Evolutionary conservation across 2,888 invertebrate species (phyloP).

Genomic region (Synergus gifuensis): DNA sequence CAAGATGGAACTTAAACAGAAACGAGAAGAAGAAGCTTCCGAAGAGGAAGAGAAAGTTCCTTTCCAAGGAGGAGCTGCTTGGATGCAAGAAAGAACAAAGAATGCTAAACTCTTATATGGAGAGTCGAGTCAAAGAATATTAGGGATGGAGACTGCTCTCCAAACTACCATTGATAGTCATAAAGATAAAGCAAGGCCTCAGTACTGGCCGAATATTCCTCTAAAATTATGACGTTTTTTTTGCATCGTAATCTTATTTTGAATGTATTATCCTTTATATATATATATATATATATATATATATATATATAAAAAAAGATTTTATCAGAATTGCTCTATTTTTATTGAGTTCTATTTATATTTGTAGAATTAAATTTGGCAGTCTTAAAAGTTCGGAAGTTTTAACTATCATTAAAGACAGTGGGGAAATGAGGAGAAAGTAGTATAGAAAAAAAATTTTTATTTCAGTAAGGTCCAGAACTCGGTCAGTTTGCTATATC

Average conservation of each 20-base stretch:
- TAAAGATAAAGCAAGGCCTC: constrained; percentile 81
- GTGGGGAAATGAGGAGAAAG: neutral
- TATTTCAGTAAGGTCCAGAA: neutral
- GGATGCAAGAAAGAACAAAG: constrained; percentile 72
- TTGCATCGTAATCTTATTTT: neutral
- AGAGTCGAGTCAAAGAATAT: constrained; percentile 82
- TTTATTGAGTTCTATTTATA: neutral
- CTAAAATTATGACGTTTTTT: constrained; percentile 75
- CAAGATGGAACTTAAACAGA: constrained; percentile 75
- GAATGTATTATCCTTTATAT: constrained; percentile 1
- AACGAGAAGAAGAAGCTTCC: constrained; percentile 53
- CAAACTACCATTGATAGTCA: constrained; percentile 83
- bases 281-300: no score
- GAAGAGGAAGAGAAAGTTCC: constrained; percentile 48
- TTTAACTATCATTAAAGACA: neutral
- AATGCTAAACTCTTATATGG: constrained; percentile 83
- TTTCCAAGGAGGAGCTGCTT: constrained; percentile 60
- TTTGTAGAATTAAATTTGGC: neutral
- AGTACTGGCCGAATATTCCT: constrained; percentile 87
- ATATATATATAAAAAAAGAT: neutral
- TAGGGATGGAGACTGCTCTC: constrained; percentile 86
- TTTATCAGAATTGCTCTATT: constrained; percentile 23
- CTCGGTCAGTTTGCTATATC: neutral
- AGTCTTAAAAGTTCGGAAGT: no score
- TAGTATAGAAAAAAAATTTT: neutral